phyloP scores from a whole-genome alignment of 2,113 vertebrate species.

The Poeciliopsis occidentalis region DNA sequence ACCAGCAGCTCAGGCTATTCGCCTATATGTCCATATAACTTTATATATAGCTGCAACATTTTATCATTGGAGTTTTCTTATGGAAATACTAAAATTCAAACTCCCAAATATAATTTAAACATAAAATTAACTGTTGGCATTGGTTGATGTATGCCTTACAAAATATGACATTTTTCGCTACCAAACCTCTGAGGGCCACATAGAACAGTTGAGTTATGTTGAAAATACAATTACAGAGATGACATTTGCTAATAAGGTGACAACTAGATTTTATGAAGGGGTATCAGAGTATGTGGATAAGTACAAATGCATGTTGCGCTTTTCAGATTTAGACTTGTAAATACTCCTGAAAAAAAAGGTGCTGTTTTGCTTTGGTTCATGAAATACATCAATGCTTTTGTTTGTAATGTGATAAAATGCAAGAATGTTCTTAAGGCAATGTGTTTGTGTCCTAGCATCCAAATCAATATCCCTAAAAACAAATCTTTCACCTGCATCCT shows the following conservation, averaged over 20 bases:
- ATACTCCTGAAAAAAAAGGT: background rate
- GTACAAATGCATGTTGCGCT: background rate
- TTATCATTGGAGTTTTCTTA: background rate
- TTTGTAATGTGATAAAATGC: background rate
- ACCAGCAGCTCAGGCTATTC: conserved; percentile 33
- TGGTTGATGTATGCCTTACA: too few relatives aligned
- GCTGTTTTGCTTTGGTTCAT: background rate
- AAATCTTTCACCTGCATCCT: conserved; percentile 1
- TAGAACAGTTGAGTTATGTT: background rate
- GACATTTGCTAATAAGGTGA: too few relatives aligned
- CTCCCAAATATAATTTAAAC: background rate
- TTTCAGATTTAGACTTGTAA: background rate
- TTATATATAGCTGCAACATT: background rate
- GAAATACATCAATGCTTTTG: background rate
- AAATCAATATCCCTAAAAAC: conserved; percentile 14
- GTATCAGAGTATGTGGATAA: background rate
- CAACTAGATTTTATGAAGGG: too few relatives aligned
- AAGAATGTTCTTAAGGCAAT: background rate
- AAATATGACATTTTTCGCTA: too few relatives aligned
- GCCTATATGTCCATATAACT: conserved; percentile 20
- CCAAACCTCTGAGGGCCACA: background rate
- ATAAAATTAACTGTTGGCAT: background rate
- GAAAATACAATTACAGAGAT: background rate
- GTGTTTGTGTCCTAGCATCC: background rate
- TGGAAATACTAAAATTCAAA: background rate